phyloP scores from a whole-genome alignment of 2,113 vertebrate species.

The Cranoglanis bouderius region DNA sequence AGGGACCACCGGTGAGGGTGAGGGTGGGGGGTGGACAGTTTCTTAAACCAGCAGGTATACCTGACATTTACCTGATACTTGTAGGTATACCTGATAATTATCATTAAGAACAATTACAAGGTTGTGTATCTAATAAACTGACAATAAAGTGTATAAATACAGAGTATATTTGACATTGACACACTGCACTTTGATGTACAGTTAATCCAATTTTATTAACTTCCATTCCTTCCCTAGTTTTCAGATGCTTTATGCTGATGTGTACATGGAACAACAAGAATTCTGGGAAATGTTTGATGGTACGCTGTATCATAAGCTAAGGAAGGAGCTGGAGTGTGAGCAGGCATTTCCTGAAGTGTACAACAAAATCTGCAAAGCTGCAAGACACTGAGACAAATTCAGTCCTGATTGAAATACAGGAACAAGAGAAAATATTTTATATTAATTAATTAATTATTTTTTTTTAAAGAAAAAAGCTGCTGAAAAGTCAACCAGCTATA shows the following conservation, averaged over 20 bases:
- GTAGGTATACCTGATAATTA: neutral
- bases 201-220: neutral
- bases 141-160: neutral
- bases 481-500: neutral
- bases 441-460: no score
- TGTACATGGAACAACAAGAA: constrained; percentile 94
- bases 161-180: neutral
- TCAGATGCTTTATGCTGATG: constrained; percentile 98
- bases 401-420: neutral
- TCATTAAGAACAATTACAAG: neutral
- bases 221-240: constrained; percentile 74
- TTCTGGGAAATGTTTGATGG: constrained; percentile 99
- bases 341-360: constrained; percentile 96
- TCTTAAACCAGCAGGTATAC: neutral
- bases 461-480: neutral
- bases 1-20: neutral
- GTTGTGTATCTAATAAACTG: neutral
- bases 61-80: no score
- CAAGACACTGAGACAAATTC: constrained; percentile 81
- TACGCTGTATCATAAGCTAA: constrained; percentile 85
- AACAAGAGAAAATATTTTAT: neutral
- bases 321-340: constrained; percentile 85
- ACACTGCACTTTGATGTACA: neutral
- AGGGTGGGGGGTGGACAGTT: neutral
- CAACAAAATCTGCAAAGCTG: constrained; percentile 97